These are phyloP conservation scores for Troides helena DNA, from an alignment of 2,888 invertebrate species.

Conservation along the genomic window DNA sequence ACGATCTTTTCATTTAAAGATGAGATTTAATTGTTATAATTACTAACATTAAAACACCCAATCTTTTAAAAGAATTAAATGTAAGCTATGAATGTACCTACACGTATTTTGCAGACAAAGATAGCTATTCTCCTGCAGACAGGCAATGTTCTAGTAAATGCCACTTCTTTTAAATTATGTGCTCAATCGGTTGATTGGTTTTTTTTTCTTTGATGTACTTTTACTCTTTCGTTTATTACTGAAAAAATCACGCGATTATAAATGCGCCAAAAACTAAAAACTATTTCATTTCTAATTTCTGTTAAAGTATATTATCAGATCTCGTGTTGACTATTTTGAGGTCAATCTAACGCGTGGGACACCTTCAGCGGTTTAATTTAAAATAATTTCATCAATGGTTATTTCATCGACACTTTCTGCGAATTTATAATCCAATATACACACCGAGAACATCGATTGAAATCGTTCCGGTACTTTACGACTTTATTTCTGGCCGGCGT, in stretches of 20 bases:
- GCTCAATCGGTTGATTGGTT: slow-evolving; percentile 40
- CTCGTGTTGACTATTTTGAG: not conserved
- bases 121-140: slow-evolving; percentile 45
- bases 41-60: slow-evolving; percentile 24
- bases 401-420: slow-evolving; percentile 63
- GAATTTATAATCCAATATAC: slow-evolving; percentile 67
- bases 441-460: slow-evolving; percentile 73
- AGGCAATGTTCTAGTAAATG: slow-evolving; percentile 59
- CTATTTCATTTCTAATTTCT: not conserved
- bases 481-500: slow-evolving; percentile 76
- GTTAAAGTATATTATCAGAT: not conserved
- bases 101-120: slow-evolving; percentile 36
- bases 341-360: slow-evolving; percentile 43
- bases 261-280: too few relatives aligned
- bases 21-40: slow-evolving; percentile 14
- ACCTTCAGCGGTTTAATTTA: slow-evolving; percentile 45
- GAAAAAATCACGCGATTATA: not conserved
- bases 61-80: slow-evolving; percentile 31
- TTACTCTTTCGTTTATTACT: slow-evolving; percentile 19
- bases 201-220: slow-evolving; percentile 14
- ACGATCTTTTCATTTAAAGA: not conserved
- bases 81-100: slow-evolving; percentile 33
- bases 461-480: slow-evolving; percentile 77
- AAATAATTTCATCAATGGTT: slow-evolving; percentile 59
- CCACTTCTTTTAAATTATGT: slow-evolving; percentile 47